Conservation (phyloP, 1,140 invertebrate species). For the Capitella teleta region DNA sequence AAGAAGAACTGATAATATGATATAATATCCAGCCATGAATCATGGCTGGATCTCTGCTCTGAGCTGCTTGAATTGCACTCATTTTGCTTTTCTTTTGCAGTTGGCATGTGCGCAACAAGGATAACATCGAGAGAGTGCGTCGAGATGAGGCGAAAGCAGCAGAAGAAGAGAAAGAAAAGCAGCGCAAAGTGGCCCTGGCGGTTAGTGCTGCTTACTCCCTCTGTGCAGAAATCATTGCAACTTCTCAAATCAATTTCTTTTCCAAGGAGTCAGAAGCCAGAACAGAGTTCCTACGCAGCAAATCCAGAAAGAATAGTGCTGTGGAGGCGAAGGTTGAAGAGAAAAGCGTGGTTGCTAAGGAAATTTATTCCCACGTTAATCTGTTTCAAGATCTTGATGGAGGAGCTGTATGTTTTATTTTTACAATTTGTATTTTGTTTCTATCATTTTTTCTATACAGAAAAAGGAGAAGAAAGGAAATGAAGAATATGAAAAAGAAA, state of each 20-base stretch:
- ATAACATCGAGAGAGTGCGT: slow-evolving; percentile 94
- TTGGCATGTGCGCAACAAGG: slow-evolving; percentile 97
- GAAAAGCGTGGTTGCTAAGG: too few species aligned
- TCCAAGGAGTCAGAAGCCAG: slow-evolving; percentile 73
- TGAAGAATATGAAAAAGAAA: slow-evolving; percentile 78
- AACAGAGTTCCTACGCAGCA: slow-evolving; percentile 59
- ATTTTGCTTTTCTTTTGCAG: slow-evolving; percentile 51
- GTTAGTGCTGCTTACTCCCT: slow-evolving; percentile 46
- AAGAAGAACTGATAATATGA: too few species aligned
- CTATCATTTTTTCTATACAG: too few species aligned
- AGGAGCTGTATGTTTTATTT: slow-evolving; percentile 26
- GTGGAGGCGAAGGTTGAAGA: too few species aligned
- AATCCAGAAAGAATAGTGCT: slow-evolving; percentile 53
- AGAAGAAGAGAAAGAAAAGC: slow-evolving; percentile 66
- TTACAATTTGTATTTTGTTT: not conserved
- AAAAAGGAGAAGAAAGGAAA: slow-evolving; percentile 45
- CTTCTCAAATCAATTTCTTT: not conserved
- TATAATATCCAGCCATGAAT: too few species aligned
- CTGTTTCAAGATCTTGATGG: slow-evolving; percentile 80
- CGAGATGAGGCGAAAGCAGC: slow-evolving; percentile 88
- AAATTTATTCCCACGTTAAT: too few species aligned
- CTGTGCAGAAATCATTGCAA: not conserved
- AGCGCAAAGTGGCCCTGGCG: slow-evolving; percentile 59
- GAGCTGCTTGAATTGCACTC: too few species aligned
- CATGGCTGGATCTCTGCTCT: too few species aligned